Base-by-base conservation (phyloP, 1,140 invertebrate genomes). In the Eupristina koningsbergeri region DNA sequence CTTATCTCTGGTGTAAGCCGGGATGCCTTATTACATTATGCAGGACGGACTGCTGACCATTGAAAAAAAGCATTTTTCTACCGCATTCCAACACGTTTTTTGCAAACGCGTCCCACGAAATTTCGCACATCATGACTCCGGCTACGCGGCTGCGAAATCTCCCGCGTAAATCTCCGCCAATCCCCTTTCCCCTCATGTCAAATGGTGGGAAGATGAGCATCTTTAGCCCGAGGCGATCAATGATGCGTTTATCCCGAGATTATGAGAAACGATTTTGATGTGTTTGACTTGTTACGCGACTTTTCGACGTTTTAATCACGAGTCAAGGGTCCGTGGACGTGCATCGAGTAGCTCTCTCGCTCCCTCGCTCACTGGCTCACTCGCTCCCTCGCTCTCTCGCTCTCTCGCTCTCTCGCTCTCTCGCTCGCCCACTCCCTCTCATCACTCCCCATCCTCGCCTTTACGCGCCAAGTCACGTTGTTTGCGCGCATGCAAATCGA, bases 401-500 rank as follows among this genome's bases (percentile, higher is more conserved):
- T 22, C 53, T 22, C 7, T 26, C 9, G 5, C 9, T 58, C 9
- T 26, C 22, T n/a, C n/a, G 2, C 22, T 22, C 53, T 22, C 7
- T 26, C 9, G 5, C 9, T 58, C 9, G 5, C 22, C n/a, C n/a
- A n/a, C n/a, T 53, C 17, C 19, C 17, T 53, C 50, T 53, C 9
- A 2, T 53, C 17, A 17, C 17, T 7, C 50, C 19, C 50, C 19
- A 3, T 53, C 22, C 53, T 58, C 22, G 22, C 26, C 47, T 50
- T 58, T 22, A 13, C 53, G 22, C 53, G 53, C 2, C 22, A 26
- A 19, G 22, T 58, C 53, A 22, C 19, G 22, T 13, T 26, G 22
- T 58, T 58, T 41, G 45, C 63, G 31, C 31, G 63, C 63, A 45
- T 71, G 69, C 26, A 71, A 71, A 71, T 71, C 39, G 19, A 26